These are phyloP conservation scores for Trypoxylus dichotomus DNA, from an alignment of 1,140 invertebrate genomes.

Conservation along the genomic window DNA sequence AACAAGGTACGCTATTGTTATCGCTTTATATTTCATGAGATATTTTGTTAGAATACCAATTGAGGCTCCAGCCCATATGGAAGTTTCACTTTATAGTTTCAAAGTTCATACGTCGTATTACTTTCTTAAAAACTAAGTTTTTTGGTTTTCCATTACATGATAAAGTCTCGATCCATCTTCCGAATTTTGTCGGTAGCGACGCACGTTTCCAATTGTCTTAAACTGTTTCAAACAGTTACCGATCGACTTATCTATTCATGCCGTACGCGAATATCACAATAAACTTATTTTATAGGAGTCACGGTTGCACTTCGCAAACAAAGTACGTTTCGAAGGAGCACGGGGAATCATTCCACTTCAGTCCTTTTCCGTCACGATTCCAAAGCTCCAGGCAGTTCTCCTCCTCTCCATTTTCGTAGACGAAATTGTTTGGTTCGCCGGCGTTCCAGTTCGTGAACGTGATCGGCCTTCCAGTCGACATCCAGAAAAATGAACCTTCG, in stretches of 20 bases:
- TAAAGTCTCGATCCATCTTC: background rate
- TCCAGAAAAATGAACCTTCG: constrained; percentile 89
- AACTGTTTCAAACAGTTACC: background rate
- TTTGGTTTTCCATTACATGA: constrained; percentile 13
- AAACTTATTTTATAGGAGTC: background rate
- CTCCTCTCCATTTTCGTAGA: constrained; percentile 90
- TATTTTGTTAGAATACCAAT: background rate
- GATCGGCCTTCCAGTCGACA: constrained; percentile 83
- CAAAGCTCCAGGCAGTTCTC: constrained; percentile 89
- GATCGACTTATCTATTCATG: background rate
- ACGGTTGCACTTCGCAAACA: constrained; percentile 80
- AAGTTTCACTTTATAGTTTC: background rate
- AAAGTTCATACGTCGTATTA: background rate
- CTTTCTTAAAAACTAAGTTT: constrained; percentile 7
- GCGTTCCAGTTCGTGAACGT: constrained; percentile 93
- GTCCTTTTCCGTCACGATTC: constrained; percentile 87
- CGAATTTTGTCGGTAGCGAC: background rate
- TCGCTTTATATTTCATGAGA: background rate
- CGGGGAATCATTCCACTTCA: constrained; percentile 92
- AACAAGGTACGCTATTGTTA: background rate
- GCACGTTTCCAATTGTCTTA: background rate
- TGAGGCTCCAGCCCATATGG: background rate
- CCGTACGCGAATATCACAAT: constrained; percentile 1
- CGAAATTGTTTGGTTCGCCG: constrained; percentile 87
- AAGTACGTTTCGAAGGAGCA: constrained; percentile 92